Conservation (phyloP, 64 coral and sea anemone genomes). For the Dendrophyllia cribrosa region DNA sequence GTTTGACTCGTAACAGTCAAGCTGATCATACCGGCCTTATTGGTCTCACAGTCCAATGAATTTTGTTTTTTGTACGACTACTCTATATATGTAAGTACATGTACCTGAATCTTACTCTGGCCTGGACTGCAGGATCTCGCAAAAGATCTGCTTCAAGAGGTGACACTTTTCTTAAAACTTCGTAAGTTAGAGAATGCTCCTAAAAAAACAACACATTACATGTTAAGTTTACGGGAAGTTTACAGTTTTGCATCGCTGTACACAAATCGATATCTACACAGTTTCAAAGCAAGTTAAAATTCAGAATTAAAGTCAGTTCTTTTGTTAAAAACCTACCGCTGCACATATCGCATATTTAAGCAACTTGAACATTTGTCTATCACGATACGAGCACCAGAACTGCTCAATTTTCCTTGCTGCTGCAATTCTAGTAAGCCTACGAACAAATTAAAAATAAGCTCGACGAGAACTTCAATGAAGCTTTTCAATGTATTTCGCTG, state of each 20-base stretch:
- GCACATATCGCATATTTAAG: slow-evolving; percentile 99
- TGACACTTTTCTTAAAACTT: slow-evolving; percentile 93
- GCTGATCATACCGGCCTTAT: too few relatives aligned
- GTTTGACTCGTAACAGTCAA: too few relatives aligned
- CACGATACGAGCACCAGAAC: slow-evolving; percentile 90
- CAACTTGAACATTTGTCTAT: slow-evolving; percentile 96
- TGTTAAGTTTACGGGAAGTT: background rate
- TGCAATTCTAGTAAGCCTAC: slow-evolving; percentile 60
- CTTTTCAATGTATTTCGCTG: background rate
- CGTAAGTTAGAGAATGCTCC: slow-evolving; percentile 98
- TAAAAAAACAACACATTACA: slow-evolving; percentile 45
- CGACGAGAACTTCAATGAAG: background rate
- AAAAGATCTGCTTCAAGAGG: slow-evolving; percentile 93
- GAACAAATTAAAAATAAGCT: background rate
- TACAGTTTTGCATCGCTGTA: background rate
- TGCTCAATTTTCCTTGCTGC: slow-evolving; percentile 84
- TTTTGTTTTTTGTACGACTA: too few relatives aligned
- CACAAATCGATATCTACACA: background rate
- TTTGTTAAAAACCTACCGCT: slow-evolving; percentile 72
- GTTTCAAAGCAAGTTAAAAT: background rate
- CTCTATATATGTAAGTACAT: background rate
- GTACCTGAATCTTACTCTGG: slow-evolving; percentile 96
- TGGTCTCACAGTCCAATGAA: too few relatives aligned
- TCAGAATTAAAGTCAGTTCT: background rate
- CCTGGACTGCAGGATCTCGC: slow-evolving; percentile 83